These are phyloP conservation scores for Drosophila testacea DNA, from an alignment of 2,888 invertebrate genomes.

Conservation along the genomic window DNA sequence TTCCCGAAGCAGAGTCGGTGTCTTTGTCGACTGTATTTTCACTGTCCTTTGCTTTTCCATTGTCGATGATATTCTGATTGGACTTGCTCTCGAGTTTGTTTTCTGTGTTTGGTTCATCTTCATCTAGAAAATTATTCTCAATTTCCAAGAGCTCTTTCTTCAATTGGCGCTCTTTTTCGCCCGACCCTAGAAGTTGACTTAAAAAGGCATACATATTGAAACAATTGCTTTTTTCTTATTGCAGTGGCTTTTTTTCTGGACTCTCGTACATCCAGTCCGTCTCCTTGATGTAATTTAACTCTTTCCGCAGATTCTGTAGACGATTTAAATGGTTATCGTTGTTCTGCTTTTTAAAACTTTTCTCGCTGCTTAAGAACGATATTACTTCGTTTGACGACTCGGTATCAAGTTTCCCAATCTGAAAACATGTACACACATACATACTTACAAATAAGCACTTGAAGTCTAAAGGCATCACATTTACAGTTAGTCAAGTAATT, in stretches of 20 bases:
- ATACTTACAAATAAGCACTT: too few species aligned
- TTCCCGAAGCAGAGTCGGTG: not conserved
- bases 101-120: slow-evolving; percentile 44
- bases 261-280: slow-evolving; percentile 93
- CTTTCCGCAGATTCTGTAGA: slow-evolving; percentile 90
- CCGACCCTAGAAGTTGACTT: not conserved
- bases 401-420: slow-evolving; percentile 57
- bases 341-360: slow-evolving; percentile 86
- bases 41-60: too few species aligned
- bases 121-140: slow-evolving; percentile 85
- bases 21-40: not conserved
- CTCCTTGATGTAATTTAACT: slow-evolving; percentile 91
- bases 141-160: slow-evolving; percentile 85
- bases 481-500: too few species aligned
- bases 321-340: slow-evolving; percentile 90
- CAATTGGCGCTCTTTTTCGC: slow-evolving; percentile 81
- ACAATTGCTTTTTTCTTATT: slow-evolving; percentile 36
- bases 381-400: slow-evolving; percentile 72
- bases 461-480: too few species aligned
- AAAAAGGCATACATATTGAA: slow-evolving; percentile 22
- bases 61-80: not conserved
- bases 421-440: not conserved
- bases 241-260: slow-evolving; percentile 86
- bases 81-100: slow-evolving; percentile 29
- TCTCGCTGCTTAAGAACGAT: slow-evolving; percentile 74